Conservation (phyloP, 1,140 invertebrate species). For the Drosophila lacertosa region DNA sequence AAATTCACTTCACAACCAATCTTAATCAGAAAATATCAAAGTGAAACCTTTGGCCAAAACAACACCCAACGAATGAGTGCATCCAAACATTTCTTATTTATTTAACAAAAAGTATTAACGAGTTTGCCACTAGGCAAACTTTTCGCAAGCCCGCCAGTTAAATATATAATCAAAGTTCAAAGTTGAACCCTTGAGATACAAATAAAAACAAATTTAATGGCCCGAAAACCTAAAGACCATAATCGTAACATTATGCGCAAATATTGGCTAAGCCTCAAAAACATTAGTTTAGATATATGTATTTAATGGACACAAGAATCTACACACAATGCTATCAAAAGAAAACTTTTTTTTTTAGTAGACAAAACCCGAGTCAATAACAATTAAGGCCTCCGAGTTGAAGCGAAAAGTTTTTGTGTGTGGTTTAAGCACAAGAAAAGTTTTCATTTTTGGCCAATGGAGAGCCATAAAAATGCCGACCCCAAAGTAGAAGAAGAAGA, state of each 20-base stretch:
- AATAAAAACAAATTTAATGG: conserved; percentile 18
- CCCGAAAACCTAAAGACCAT: conserved; percentile 4
- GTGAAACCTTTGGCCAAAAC: too few relatives aligned
- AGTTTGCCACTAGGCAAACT: background rate
- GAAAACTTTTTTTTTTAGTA: conserved; percentile 16
- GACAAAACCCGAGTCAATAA: conserved; percentile 61
- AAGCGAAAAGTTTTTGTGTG: conserved; percentile 59
- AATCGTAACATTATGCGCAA: conserved; percentile 18
- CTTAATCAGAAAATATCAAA: too few relatives aligned
- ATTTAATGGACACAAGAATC: conserved; percentile 10
- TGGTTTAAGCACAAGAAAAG: conserved; percentile 28
- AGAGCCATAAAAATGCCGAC: conserved; percentile 39
- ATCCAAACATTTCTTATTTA: too few relatives aligned
- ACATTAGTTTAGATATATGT: conserved; percentile 34
- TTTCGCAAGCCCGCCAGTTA: background rate
- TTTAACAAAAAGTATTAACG: too few relatives aligned
- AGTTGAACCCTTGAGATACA: conserved; percentile 4
- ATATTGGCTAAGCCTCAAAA: conserved; percentile 4
- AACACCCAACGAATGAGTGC: too few relatives aligned
- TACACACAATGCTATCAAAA: conserved; percentile 40
- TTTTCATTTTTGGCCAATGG: conserved; percentile 16
- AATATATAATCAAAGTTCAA: conserved; percentile 8
- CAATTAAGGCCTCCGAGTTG: conserved; percentile 61
- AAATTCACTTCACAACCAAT: too few relatives aligned
- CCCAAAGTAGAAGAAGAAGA: conserved; percentile 3